Evolutionary conservation across 2,113 vertebrate species (phyloP).

Genomic region (Toxotes chatareus): DNA sequence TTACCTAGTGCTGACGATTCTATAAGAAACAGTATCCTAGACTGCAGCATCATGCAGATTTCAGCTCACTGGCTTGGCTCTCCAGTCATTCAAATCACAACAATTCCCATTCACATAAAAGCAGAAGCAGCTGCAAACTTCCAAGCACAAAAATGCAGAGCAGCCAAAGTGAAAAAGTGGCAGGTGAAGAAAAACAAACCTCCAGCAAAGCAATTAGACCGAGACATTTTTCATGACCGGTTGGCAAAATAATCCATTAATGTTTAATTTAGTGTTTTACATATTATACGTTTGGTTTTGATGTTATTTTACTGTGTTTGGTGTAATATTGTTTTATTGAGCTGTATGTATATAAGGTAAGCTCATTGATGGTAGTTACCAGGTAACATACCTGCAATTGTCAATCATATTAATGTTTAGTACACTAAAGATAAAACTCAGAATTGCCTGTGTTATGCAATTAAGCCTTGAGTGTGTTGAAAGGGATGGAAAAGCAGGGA

Average conservation of each 20-base stretch:
- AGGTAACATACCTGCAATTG: background rate
- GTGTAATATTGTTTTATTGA: background rate
- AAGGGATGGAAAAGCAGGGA: slow-evolving; percentile 9
- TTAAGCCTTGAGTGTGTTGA: background rate
- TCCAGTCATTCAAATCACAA: background rate
- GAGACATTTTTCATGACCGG: background rate
- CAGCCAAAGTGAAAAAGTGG: background rate
- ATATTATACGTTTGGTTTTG: background rate
- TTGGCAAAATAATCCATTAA: background rate
- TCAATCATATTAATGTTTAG: slow-evolving; percentile 12
- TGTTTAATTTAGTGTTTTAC: background rate
- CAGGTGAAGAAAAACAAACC: background rate
- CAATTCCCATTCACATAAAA: slow-evolving; percentile 10
- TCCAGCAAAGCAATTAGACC: background rate
- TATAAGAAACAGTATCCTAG: background rate
- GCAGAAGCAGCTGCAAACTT: slow-evolving; percentile 5
- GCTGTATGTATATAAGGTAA: background rate
- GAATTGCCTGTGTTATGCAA: slow-evolving; percentile 11
- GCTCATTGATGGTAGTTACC: background rate
- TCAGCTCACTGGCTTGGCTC: background rate
- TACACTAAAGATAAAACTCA: slow-evolving; percentile 11
- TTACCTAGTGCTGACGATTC: background rate
- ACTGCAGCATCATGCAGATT: background rate
- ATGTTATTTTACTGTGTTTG: background rate
- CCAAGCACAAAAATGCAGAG: background rate